Evolutionary conservation across 1,140 invertebrate genomes (phyloP).

Genomic region (Anastrepha obliqua): DNA sequence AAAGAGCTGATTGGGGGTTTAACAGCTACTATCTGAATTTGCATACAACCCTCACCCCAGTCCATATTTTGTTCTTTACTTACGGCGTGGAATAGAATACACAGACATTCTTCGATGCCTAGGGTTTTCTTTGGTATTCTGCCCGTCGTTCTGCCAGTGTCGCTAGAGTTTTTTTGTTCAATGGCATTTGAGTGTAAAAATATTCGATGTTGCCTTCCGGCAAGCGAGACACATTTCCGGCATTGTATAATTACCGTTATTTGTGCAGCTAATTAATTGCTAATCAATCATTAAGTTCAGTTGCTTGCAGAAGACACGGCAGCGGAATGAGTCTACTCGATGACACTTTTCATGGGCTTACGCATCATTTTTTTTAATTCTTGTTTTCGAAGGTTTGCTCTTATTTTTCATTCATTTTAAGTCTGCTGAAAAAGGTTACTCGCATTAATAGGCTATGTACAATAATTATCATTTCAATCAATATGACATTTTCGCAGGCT

Average conservation of each 20-base stretch:
- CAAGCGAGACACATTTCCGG: conserved; percentile 50
- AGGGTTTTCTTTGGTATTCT: background rate
- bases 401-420: background rate
- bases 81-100: background rate
- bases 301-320: background rate
- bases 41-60: background rate
- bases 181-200: conserved; percentile 43
- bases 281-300: conserved; percentile 55
- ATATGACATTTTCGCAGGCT: conserved; percentile 40
- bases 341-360: background rate
- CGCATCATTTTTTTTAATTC: conserved; percentile 19
- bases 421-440: background rate
- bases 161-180: background rate
- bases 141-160: background rate
- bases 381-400: background rate
- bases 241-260: conserved; percentile 52
- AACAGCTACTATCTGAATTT: background rate
- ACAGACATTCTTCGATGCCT: background rate
- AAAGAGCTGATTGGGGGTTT: background rate
- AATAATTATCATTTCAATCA: conserved; percentile 52
- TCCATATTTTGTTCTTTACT: background rate
- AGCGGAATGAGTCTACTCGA: background rate
- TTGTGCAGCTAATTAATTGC: conserved; percentile 57
- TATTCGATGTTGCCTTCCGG: conserved; percentile 27
- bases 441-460: conserved; percentile 22